These are phyloP conservation scores for Microcebus lehilahytsara DNA, from an alignment of 2,113 vertebrate genomes.

Conservation along the genomic window DNA sequence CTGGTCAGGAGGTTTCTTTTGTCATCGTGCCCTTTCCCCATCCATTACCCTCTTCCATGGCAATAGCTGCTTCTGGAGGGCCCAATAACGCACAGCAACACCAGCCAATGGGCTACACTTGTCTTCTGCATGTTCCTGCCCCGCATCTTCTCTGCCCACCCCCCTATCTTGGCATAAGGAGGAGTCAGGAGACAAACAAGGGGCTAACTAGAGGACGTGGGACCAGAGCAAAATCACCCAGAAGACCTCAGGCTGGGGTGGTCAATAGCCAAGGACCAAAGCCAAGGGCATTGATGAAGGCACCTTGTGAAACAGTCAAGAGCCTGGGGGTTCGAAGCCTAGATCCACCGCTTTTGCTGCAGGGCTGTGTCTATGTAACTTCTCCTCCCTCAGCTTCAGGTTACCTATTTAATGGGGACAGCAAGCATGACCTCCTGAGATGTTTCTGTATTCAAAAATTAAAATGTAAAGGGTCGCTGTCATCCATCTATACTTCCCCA, in stretches of 20 bases:
- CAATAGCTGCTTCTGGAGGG: conserved; percentile 5
- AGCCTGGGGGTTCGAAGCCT: not conserved
- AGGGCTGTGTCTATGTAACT: not conserved
- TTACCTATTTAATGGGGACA: not conserved
- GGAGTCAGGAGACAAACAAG: not conserved
- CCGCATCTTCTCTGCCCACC: not conserved
- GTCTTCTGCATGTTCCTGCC: not conserved
- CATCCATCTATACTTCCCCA: not conserved
- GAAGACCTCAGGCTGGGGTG: not conserved
- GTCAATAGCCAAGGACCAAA: not conserved
- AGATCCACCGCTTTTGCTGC: not conserved
- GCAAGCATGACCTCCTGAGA: not conserved
- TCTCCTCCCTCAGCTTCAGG: not conserved
- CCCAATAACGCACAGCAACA: not conserved
- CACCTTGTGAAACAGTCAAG: not conserved
- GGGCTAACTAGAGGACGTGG: not conserved
- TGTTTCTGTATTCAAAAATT: not conserved
- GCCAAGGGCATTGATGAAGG: not conserved
- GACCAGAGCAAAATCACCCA: not conserved
- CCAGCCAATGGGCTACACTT: not conserved
- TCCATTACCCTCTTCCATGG: not conserved
- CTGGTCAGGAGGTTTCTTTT: not conserved
- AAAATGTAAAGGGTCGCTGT: not conserved
- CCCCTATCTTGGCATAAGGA: not conserved
- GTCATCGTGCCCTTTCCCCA: not conserved